These are phyloP conservation scores for Podilymbus podiceps DNA, from an alignment of 2,113 vertebrate genomes.

Conservation along the genomic window DNA sequence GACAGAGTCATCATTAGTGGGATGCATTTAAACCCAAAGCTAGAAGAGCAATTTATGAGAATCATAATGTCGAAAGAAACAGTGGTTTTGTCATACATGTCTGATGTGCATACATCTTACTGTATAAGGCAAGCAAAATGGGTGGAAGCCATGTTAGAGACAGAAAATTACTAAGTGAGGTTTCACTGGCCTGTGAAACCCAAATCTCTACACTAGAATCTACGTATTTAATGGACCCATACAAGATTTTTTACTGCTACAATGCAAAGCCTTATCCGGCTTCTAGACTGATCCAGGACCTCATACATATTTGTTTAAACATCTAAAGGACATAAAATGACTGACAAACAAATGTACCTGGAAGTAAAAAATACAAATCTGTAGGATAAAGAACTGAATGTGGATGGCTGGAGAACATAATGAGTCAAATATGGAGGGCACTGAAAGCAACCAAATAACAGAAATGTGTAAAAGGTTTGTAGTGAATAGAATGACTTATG, in stretches of 20 bases:
- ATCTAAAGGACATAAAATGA: neutral
- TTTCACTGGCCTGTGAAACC: neutral
- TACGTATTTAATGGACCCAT: neutral
- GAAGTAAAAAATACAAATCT: neutral
- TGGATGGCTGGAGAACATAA: neutral
- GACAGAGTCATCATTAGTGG: neutral
- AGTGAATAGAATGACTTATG: neutral
- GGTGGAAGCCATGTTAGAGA: neutral
- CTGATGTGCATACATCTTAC: neutral
- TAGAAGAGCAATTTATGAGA: neutral
- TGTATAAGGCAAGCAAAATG: neutral
- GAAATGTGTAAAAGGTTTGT: neutral
- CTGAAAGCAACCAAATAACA: neutral
- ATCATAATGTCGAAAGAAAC: neutral
- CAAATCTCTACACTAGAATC: neutral
- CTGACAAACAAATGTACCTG: neutral
- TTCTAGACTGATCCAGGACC: neutral
- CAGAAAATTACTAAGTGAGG: neutral
- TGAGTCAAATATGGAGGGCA: neutral
- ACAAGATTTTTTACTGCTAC: neutral
- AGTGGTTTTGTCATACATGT: neutral
- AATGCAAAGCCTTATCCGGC: neutral
- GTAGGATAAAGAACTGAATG: neutral
- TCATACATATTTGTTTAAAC: neutral
- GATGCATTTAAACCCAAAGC: neutral